Evolutionary conservation across 2,113 vertebrate genomes (phyloP).

Genomic region (Ursus arctos): DNA sequence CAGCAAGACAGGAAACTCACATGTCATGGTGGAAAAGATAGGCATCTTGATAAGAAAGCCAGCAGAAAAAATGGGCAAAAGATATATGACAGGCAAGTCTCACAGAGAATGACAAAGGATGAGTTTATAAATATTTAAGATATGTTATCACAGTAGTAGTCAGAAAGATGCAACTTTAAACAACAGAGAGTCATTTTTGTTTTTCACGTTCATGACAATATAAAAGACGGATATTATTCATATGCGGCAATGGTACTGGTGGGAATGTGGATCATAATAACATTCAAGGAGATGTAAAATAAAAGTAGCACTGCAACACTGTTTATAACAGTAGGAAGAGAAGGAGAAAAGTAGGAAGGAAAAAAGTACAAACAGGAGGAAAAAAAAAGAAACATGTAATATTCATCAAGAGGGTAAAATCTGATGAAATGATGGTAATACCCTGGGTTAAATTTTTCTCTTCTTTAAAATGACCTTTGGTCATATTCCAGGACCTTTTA

Average conservation of each 20-base stretch:
- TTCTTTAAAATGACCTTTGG: not conserved
- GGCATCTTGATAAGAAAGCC: not conserved
- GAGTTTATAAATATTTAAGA: not conserved
- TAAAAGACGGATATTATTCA: not conserved
- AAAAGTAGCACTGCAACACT: not conserved
- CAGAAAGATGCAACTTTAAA: not conserved
- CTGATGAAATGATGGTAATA: not conserved
- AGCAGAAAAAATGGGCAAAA: not conserved
- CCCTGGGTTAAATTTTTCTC: not conserved
- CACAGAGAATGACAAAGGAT: not conserved
- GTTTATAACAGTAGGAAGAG: not conserved
- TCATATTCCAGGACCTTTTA: not conserved
- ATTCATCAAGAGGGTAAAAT: not conserved
- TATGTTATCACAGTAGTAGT: not conserved
- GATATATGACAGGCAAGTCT: not conserved
- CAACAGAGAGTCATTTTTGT: not conserved
- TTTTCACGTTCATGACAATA: not conserved
- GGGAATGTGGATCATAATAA: not conserved
- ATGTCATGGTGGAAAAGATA: not conserved
- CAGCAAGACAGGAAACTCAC: not conserved
- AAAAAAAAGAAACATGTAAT: not conserved
- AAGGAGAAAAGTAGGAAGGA: not conserved
- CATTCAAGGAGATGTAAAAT: not conserved
- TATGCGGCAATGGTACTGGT: not conserved
- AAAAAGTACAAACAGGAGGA: not conserved